phyloP scores from a whole-genome alignment of 1,140 invertebrate species.

The Caerostris extrusa region DNA sequence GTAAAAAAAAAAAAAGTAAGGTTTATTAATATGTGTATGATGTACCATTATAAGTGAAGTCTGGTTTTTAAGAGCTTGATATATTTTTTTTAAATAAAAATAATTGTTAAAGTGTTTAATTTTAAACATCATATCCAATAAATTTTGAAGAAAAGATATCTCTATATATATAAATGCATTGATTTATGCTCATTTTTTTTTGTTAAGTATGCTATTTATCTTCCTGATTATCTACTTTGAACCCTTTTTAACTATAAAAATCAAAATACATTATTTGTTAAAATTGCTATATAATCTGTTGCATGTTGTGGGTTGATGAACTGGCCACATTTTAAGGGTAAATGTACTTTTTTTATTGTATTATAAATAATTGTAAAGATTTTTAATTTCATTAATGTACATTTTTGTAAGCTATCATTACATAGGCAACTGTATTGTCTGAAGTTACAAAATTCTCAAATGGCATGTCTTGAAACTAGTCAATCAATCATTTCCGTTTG shows the following conservation, averaged over 20 bases:
- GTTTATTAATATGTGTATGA: background rate
- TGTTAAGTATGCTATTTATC: background rate
- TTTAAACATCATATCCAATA: background rate
- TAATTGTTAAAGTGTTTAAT: constrained; percentile 33
- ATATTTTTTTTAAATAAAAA: constrained; percentile 61
- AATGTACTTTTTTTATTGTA: constrained; percentile 35
- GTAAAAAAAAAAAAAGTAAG: constrained; percentile 3
- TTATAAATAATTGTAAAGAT: constrained; percentile 33
- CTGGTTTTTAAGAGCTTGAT: constrained; percentile 69
- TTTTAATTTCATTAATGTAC: constrained; percentile 36
- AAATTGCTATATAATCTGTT: background rate
- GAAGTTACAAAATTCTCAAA: constrained; percentile 23
- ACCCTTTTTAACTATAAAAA: background rate
- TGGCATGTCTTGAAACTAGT: constrained; percentile 57
- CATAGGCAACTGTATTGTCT: constrained; percentile 28
- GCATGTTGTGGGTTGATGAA: constrained; percentile 7
- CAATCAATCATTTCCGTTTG: constrained; percentile 15
- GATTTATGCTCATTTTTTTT: background rate
- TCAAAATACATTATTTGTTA: constrained; percentile 20
- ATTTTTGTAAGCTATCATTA: constrained; percentile 25
- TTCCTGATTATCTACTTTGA: background rate
- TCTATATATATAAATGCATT: background rate
- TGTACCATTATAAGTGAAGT: constrained; percentile 34
- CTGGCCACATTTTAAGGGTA: constrained; percentile 36
- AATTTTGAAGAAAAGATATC: background rate